Conservation (phyloP, 2,113 vertebrate species). For the Rostratula benghalensis region DNA sequence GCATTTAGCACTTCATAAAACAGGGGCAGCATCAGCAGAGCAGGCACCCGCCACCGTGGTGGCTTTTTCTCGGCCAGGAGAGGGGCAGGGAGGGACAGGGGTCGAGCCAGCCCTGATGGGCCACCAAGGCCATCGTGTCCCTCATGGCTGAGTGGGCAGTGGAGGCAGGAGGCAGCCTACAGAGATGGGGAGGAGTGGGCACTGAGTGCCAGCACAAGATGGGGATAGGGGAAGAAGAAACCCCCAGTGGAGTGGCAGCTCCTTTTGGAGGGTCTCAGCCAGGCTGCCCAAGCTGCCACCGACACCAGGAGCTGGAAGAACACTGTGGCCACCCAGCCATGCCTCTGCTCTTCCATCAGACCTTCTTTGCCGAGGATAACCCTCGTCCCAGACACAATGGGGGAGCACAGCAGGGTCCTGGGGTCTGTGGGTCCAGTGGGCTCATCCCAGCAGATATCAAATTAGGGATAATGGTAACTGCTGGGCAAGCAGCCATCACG, state of each 20-base stretch:
- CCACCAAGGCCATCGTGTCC: neutral
- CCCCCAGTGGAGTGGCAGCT: rapidly evolving
- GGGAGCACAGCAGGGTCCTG: rapidly evolving
- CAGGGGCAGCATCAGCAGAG: rapidly evolving
- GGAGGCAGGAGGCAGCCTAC: neutral
- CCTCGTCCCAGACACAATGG: rapidly evolving
- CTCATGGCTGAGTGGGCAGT: rapidly evolving
- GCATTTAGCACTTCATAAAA: slow-evolving; percentile 32
- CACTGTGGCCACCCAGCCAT: rapidly evolving
- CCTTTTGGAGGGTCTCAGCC: neutral
- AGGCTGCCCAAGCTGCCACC: rapidly evolving
- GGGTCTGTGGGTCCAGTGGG: rapidly evolving
- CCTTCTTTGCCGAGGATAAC: too few species aligned
- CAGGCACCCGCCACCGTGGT: rapidly evolving
- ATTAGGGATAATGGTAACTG: neutral
- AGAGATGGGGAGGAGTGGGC: neutral
- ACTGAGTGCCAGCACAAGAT: rapidly evolving
- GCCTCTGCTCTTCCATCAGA: neutral
- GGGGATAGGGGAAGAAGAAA: neutral
- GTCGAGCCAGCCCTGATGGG: rapidly evolving
- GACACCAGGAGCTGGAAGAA: rapidly evolving
- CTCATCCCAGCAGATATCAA: rapidly evolving
- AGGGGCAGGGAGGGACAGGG: neutral
- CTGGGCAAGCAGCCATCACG: neutral
- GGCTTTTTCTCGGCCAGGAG: neutral